Base-by-base conservation (phyloP, 92 coral and sea anemone species). In the Parazoanthus darwini region DNA sequence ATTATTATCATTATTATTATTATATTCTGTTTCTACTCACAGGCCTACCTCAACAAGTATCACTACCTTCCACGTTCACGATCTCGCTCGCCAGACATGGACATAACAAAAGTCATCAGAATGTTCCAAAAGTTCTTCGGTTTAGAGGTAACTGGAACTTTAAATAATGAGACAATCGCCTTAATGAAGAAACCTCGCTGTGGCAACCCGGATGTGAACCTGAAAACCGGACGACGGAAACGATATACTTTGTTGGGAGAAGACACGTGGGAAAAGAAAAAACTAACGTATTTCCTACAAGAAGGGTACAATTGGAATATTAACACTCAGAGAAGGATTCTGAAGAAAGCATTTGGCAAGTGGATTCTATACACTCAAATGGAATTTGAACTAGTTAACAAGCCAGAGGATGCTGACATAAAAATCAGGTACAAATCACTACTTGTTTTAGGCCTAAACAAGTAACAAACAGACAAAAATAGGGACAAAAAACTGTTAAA, bases 321-420 rank as follows among this genome's bases (percentile, higher is more conserved):
- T 8, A 8, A 46, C 23, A 79, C 65, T 29, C 82, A 79, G 82
- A 79, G 58, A 48, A 44, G 38, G 9, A 79, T 79, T 25, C 35
- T 79, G 10, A 48, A 48, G 66, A 50, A 46, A 79, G 82, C 82
- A 26, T 79, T 79, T 33, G 25, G 43, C 82, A 79, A 9, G 82
- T 79, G 82, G 82, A 51, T 67, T 11, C 82, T 67, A 50, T 79
- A 79, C 82, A 79, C 82, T 51, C 63, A 50, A 9, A 3, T 79
- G 1, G 59, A 48, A 35, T 79, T 79, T 48, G 33, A 8, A 1
- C 4, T 51, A 10, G 8, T 79, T 8, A 37, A 44, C n/a, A 18
- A 20, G 29, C 82, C 66, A 5, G 22, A 7, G 15, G 38, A 44
- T 11, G 82, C 82, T 33, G 65, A 79, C 20, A 48, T 79, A 44